These are phyloP conservation scores for Eilema depressum DNA, from an alignment of 2,888 invertebrate genomes.

Conservation along the genomic window DNA sequence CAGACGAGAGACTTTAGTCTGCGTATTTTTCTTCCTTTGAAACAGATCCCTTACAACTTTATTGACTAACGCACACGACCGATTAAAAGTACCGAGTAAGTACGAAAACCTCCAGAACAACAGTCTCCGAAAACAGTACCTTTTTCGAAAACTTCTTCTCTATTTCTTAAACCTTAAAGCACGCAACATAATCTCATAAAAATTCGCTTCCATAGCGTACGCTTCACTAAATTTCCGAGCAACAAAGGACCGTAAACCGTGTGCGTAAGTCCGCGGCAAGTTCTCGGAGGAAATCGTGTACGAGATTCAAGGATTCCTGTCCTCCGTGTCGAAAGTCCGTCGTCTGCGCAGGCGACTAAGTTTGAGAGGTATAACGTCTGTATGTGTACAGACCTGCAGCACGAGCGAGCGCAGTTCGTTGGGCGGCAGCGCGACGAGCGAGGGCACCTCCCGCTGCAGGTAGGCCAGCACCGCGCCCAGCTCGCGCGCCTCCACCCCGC, in stretches of 20 bases:
- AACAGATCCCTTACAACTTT: neutral
- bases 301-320: neutral
- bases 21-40: neutral
- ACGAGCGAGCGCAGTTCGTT: conserved; percentile 83
- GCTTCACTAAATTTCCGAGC: too few relatives aligned
- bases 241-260: neutral
- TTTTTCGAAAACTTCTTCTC: neutral
- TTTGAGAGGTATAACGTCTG: neutral
- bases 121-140: neutral
- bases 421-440: conserved; percentile 83
- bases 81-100: neutral
- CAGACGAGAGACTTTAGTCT: neutral
- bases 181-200: too few relatives aligned
- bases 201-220: too few relatives aligned
- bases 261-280: neutral
- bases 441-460: conserved; percentile 87
- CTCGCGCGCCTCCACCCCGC: conserved; percentile 79
- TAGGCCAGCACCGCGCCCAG: conserved; percentile 88
- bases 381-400: conserved; percentile 69
- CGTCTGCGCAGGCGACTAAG: neutral
- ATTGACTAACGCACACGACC: neutral
- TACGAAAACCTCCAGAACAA: neutral
- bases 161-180: neutral
- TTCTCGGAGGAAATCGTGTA: neutral
- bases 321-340: neutral